A percentile compares a stretch with the other conserved stretches of the same genome.
Evolutionary conservation across 2,113 vertebrate species (phyloP).

Genomic region (Xyrauchen texanus): DNA sequence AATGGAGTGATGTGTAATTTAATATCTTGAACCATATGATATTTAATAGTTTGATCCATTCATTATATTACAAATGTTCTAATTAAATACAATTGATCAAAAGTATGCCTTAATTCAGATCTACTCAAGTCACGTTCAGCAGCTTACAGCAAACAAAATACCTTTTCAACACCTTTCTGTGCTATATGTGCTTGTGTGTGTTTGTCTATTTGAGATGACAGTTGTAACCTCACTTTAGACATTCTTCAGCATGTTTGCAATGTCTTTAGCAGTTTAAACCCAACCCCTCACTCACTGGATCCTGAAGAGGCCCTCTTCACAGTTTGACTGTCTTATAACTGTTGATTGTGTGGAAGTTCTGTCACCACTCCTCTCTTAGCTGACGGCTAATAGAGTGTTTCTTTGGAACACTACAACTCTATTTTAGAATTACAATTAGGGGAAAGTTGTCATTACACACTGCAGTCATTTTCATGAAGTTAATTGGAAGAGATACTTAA

Average conservation of each 20-base stretch:
- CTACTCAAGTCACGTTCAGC: no score
- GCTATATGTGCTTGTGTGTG: not conserved
- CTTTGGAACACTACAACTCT: conserved; percentile 20
- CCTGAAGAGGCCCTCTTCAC: conserved; percentile 14
- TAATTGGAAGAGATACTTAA: conserved; percentile 43
- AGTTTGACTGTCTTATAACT: conserved; percentile 17
- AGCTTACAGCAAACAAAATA: no score
- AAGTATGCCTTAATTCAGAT: no score
- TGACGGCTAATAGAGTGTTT: conserved; percentile 16
- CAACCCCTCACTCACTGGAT: not conserved
- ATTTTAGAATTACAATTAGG: conserved; percentile 29
- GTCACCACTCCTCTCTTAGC: conserved; percentile 19
- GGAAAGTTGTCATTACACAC: conserved; percentile 25
- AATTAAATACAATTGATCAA: no score
- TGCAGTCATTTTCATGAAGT: conserved; percentile 39
- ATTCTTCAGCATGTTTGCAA: conserved; percentile 10
- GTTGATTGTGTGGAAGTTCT: conserved; percentile 28
- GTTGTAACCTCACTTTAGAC: not conserved
- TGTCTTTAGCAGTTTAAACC: conserved; percentile 8
- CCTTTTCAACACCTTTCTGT: no score
- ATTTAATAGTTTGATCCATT: no score
- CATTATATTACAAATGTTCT: no score
- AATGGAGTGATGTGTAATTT: no score
- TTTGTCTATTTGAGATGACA: not conserved
- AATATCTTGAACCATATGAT: no score